Evolutionary conservation across 2,888 invertebrate genomes (phyloP), one percentile per base, ranked within the genome.

Genomic region (Nezara viridula): DNA sequence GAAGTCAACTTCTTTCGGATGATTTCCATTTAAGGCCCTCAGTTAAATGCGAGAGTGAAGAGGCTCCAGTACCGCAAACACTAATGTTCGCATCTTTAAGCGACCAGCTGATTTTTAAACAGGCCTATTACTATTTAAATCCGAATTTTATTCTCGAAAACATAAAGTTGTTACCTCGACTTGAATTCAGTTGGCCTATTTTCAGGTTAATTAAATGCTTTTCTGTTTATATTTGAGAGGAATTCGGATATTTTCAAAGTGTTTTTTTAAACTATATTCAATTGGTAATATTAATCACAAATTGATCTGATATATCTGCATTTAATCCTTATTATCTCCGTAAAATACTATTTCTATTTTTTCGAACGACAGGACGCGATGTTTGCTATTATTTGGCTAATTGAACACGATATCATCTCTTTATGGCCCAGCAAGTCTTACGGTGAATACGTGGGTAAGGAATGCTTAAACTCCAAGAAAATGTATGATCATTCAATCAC

Each of bases 81-180:
- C 66, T 66, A 19, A 73, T 73, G 66, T 73, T 73, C 66, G 66
- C 19, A 73, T 73, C 37, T 37, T 37, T 24, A 37, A 73, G 37
- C 2, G 9, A 73, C 19, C 32, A 73, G 66, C 37, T 27, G 66
- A 32, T 73, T n/a, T 73, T 37, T 2, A 73, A 73, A 73, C 37
- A 73, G 66, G 66, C 32, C 37, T 21, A 73, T 73, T 37, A 73
- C 66, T 73, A 73, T 73, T 73, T 73, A 73, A 73, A 73, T 73
- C 6, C 14, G 66, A 37, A 37, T 37, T 73, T 73, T 73, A 73
- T 73, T 21, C 6, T 19, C 19, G 32, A 73, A 73, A 73, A 73
- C 66, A 73, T 73, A 73, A 73, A 73, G 37, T 19, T 73, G 16
- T 37, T 37, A 37, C 37, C 21, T 73, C 66, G 19, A 3, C 32